phyloP scores from a whole-genome alignment of 2,113 vertebrate genomes.

The Pica pica region DNA sequence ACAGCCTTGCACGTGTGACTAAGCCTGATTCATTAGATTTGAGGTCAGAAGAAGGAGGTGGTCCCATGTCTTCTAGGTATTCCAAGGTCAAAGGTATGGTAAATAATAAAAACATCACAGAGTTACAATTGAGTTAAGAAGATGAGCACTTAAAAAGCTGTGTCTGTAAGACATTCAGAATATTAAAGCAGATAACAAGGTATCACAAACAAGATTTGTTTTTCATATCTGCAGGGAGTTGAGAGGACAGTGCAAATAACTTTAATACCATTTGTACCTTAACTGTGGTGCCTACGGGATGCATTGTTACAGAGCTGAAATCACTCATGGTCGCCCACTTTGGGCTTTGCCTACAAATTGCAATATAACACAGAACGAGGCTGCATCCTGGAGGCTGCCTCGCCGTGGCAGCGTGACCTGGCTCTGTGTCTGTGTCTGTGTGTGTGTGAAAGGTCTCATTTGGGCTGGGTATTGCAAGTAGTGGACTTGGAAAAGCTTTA shows the following conservation, averaged over 20 bases:
- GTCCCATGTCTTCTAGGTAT: neutral
- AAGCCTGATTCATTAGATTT: neutral
- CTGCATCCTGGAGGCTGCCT: neutral
- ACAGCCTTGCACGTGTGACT: neutral
- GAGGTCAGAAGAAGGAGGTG: neutral
- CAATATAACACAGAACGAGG: neutral
- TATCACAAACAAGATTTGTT: neutral
- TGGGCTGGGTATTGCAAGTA: neutral
- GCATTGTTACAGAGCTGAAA: neutral
- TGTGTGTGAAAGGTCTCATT: neutral
- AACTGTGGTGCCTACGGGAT: neutral
- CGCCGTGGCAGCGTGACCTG: fast-evolving
- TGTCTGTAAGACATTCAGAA: neutral
- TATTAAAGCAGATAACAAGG: neutral
- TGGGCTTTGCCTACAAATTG: neutral
- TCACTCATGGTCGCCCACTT: neutral
- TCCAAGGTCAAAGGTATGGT: neutral
- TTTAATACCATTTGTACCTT: neutral
- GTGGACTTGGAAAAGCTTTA: neutral
- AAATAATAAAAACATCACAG: neutral
- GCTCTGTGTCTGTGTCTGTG: neutral
- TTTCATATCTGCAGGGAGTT: neutral
- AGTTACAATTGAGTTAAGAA: neutral
- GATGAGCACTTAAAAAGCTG: neutral
- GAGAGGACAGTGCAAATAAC: neutral